These are phyloP conservation scores for Catagonus wagneri DNA, from an alignment of 2,113 vertebrate species.

Conservation along the genomic window DNA sequence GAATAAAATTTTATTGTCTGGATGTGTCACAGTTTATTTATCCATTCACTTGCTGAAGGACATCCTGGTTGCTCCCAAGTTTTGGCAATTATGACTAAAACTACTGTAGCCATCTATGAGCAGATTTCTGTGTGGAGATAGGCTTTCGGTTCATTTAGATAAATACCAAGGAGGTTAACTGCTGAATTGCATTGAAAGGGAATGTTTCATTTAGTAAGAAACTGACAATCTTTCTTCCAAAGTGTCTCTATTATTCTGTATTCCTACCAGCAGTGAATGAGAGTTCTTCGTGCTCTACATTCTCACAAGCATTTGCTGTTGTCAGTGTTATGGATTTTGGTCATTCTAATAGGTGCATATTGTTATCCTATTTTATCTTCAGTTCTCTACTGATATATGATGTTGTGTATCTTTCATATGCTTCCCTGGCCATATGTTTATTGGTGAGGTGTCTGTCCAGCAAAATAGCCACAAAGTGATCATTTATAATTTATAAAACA, in stretches of 20 bases:
- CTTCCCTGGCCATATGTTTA: neutral
- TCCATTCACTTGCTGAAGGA: too few species aligned
- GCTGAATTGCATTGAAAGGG: neutral
- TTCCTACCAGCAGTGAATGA: too few species aligned
- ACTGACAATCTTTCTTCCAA: too few species aligned
- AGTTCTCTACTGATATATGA: neutral
- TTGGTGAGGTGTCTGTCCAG: neutral
- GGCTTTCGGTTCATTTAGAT: neutral
- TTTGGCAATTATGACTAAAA: neutral
- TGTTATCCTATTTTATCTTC: neutral
- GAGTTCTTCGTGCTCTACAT: neutral
- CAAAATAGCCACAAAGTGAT: neutral
- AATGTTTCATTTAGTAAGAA: too few species aligned
- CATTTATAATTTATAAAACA: conserved; percentile 30
- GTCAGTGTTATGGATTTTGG: neutral
- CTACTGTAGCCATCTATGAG: neutral
- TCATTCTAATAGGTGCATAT: neutral
- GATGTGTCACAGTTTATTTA: too few species aligned
- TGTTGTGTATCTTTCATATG: neutral
- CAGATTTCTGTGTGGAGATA: neutral
- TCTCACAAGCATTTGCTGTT: neutral
- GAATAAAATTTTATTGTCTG: neutral
- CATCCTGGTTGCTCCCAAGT: too few species aligned
- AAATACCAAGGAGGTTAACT: conserved; percentile 23
- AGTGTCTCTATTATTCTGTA: too few species aligned